These are phyloP conservation scores for Chorisops tibialis DNA, from an alignment of 2,888 invertebrate species.

Conservation along the genomic window DNA sequence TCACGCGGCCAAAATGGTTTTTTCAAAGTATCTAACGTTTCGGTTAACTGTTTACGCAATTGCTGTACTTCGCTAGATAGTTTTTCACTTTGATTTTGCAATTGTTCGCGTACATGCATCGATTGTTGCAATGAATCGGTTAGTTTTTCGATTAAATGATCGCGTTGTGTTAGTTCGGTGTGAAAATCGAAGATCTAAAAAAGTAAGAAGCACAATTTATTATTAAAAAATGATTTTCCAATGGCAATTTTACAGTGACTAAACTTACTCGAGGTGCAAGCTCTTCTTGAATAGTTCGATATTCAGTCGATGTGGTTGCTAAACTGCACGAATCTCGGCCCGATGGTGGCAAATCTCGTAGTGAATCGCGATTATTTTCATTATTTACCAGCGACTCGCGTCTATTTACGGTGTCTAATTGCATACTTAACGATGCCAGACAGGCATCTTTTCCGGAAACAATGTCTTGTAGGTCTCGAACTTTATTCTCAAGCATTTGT, in stretches of 20 bases:
- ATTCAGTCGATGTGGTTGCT: constrained; percentile 60
- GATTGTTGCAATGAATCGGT: constrained; percentile 68
- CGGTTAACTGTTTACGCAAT: constrained; percentile 53
- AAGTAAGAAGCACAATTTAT: constrained; percentile 29
- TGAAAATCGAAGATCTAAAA: constrained; percentile 72
- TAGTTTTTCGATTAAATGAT: constrained; percentile 68
- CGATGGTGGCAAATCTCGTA: constrained; percentile 41
- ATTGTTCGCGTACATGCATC: constrained; percentile 59
- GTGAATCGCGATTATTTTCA: constrained; percentile 36
- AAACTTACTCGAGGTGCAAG: constrained; percentile 62
- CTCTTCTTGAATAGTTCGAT: constrained; percentile 68
- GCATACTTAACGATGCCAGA: constrained; percentile 44
- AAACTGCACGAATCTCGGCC: constrained; percentile 48
- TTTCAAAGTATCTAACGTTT: constrained; percentile 50
- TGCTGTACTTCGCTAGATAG: constrained; percentile 59
- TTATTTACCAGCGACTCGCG: constrained; percentile 39
- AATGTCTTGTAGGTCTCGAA: constrained; percentile 43
- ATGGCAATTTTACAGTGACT: constrained; percentile 37
- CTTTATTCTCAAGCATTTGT: constrained; percentile 46
- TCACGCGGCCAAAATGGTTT: constrained; percentile 41
- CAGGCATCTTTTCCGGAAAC: constrained; percentile 48
- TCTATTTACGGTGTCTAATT: constrained; percentile 42
- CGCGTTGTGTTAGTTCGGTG: constrained; percentile 64
- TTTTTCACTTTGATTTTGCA: constrained; percentile 61
- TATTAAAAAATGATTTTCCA: background rate